Conservation (phyloP, 2,113 vertebrate genomes). For the Corythornis vintsioides region DNA sequence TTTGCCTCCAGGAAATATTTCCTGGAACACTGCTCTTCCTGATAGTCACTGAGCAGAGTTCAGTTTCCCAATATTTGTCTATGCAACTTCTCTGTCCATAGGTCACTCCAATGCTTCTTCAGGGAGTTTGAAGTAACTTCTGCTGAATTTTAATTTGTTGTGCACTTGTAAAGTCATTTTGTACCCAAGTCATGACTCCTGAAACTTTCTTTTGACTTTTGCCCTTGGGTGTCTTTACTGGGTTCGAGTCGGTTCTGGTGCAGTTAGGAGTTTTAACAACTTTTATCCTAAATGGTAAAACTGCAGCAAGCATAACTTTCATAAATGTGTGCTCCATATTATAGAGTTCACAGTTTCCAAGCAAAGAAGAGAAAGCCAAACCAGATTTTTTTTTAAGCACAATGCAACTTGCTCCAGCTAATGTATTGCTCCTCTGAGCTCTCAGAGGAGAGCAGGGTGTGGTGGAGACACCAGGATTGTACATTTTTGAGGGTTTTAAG, state of each 20-base stretch:
- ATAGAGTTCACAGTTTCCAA: not conserved
- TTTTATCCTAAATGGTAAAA: not conserved
- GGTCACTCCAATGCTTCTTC: not conserved
- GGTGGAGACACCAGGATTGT: not conserved
- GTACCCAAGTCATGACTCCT: not conserved
- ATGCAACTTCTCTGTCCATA: not conserved
- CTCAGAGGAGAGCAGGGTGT: not conserved
- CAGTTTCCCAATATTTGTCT: not conserved
- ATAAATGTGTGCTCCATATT: not conserved
- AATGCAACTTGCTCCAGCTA: not conserved
- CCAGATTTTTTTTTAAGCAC: not conserved
- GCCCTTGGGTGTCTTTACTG: not conserved
- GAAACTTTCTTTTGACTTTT: slow-evolving; percentile 20
- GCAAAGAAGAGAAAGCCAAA: not conserved
- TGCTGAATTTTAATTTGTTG: not conserved
- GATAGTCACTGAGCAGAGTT: not conserved
- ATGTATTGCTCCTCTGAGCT: not conserved
- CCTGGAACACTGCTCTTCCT: not conserved
- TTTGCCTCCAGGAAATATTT: not conserved
- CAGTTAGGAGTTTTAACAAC: not conserved
- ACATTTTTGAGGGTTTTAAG: not conserved
- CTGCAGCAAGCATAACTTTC: not conserved
- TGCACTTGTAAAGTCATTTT: not conserved
- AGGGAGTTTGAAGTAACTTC: not conserved
- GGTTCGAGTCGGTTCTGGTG: not conserved